Conservation (phyloP, 2,113 vertebrate genomes). For the Macaca nemestrina region DNA sequence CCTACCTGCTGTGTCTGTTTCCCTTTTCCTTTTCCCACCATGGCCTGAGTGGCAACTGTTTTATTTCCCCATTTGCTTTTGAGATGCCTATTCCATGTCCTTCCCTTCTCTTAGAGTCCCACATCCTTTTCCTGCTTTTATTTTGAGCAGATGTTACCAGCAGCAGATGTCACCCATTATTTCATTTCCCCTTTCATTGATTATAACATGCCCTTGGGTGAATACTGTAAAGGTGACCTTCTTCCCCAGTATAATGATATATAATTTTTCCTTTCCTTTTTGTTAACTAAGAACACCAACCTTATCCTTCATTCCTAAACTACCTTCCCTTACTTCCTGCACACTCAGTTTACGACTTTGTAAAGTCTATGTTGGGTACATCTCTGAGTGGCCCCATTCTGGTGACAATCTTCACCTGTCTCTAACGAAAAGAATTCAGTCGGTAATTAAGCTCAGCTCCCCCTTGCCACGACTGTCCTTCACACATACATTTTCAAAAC, state of each 20-base stretch:
- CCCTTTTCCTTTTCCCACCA: not conserved
- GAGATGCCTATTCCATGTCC: not conserved
- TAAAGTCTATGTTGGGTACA: not conserved
- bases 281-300: not conserved
- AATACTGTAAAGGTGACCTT: not conserved
- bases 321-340: not conserved
- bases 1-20: not conserved
- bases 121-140: not conserved
- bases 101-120: not conserved
- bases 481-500: not conserved
- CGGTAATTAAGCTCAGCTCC: not conserved
- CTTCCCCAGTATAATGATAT: not conserved
- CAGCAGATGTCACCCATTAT: not conserved
- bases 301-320: not conserved
- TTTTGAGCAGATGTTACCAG: not conserved
- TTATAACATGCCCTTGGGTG: not conserved
- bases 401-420: not conserved
- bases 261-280: not conserved
- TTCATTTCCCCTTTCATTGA: not conserved
- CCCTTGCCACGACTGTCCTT: not conserved
- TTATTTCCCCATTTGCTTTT: not conserved
- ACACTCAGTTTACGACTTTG: not conserved
- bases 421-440: not conserved
- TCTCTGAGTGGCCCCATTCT: not conserved
- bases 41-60: not conserved